Conservation (phyloP, 2,113 vertebrate species). For the Aphyosemion australe region DNA sequence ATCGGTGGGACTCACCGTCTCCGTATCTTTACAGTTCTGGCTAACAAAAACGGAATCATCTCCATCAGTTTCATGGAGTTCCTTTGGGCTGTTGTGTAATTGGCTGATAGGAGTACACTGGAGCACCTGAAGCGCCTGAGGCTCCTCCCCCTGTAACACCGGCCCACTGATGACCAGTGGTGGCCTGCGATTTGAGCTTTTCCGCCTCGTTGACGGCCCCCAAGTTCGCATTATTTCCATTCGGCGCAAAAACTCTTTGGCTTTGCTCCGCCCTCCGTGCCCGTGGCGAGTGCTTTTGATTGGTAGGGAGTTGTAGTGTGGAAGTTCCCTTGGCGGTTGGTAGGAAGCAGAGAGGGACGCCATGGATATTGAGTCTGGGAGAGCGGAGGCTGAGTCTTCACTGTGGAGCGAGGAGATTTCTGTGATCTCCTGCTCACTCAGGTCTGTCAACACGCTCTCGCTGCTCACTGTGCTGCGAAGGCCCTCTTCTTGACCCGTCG, state of each 20-base stretch:
- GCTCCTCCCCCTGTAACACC: slow-evolving; percentile 87
- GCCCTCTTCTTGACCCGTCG: slow-evolving; percentile 78
- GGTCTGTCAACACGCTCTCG: slow-evolving; percentile 93
- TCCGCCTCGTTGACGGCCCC: slow-evolving; percentile 83
- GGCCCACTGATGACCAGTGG: slow-evolving; percentile 87
- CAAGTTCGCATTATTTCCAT: slow-evolving; percentile 91
- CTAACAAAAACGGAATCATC: slow-evolving; percentile 11
- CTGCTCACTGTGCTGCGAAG: slow-evolving; percentile 90
- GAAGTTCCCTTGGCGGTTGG: slow-evolving; percentile 73
- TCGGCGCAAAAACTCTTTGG: slow-evolving; percentile 90
- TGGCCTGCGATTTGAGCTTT: slow-evolving; percentile 68
- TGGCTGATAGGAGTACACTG: slow-evolving; percentile 85
- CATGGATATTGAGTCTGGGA: slow-evolving; percentile 79
- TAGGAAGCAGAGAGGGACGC: slow-evolving; percentile 67
- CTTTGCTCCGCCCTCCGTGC: slow-evolving; percentile 82
- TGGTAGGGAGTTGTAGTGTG: slow-evolving; percentile 76
- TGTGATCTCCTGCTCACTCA: slow-evolving; percentile 90
- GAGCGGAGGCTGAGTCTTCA: slow-evolving; percentile 78
- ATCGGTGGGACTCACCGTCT: slow-evolving; percentile 51
- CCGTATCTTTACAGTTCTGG: slow-evolving; percentile 19
- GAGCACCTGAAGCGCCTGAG: slow-evolving; percentile 83
- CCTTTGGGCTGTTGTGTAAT: slow-evolving; percentile 63
- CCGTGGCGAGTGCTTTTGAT: slow-evolving; percentile 85
- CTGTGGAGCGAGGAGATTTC: slow-evolving; percentile 91
- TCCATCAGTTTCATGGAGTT: slow-evolving; percentile 28